Evolutionary conservation across 2,113 vertebrate species (phyloP), one percentile per base, ranked within the genome.

Genomic region (Dasypus novemcinctus): DNA sequence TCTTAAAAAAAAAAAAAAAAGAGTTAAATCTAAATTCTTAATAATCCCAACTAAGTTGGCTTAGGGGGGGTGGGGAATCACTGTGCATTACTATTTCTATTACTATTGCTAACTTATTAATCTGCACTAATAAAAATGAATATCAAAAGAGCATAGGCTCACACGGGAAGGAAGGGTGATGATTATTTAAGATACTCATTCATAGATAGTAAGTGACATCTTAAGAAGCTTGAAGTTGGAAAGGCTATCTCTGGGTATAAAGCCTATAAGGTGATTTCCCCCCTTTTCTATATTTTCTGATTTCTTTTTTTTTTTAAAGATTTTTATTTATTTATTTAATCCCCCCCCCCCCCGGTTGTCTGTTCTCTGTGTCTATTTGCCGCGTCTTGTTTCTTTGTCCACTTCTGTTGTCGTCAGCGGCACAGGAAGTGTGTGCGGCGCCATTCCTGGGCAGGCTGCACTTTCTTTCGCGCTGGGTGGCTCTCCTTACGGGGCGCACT

Each of bases 1-100:
- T n/a, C n/a, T n/a, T n/a, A n/a, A n/a, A n/a, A n/a, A n/a, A n/a
- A n/a, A n/a, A n/a, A 86, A 25, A 93, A 7, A 63, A 72, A 89
- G 18, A 63, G 74, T 64, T 93, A 63, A 84, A 89, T 52, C 71
- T 89, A 74, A 89, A 76, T 89, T 59, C 38, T 75, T 90, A 94
- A 78, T 64, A 78, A 81, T 66, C 43, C 74, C 85, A 74, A 81
- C 27, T 68, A 76, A 72, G 76, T 36, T 36, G 63, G 36, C 7
- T 78, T 27, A 14, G 49, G 36, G 52, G 7, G 33, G 1, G 11
- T 27, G 13, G 1, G 17, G 63, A 59, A 23, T 63, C 91, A 68
- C 31, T 69, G 10, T 61, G 27, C 4, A 27, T 18, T 29, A 38
- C 31, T 68, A 71, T 21, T 27, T 15, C 12, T 52, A 2, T 68